phyloP scores from a whole-genome alignment of 2,113 vertebrate species.

The Caloenas nicobarica region DNA sequence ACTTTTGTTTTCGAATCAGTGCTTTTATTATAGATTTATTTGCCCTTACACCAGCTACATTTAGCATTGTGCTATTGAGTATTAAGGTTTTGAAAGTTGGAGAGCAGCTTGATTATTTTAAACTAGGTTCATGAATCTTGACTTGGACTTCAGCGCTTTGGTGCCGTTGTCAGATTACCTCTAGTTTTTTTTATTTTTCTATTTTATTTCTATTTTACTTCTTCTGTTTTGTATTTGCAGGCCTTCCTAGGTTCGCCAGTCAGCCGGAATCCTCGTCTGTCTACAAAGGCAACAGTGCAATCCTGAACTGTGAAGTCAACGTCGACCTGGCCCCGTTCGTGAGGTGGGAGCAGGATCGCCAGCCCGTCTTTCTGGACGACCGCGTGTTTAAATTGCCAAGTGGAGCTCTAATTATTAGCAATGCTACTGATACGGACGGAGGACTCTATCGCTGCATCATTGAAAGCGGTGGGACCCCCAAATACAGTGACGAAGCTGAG shows the following conservation, averaged over 20 bases:
- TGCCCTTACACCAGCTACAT: not conserved
- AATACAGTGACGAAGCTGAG: slow-evolving; percentile 90
- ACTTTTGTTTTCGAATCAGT: not conserved
- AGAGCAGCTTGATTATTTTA: not conserved
- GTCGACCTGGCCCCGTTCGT: slow-evolving; percentile 84
- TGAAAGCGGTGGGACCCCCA: slow-evolving; percentile 83
- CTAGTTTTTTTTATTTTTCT: too few species aligned
- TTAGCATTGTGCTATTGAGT: not conserved
- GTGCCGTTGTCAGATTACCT: fast-evolving
- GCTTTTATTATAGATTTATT: not conserved
- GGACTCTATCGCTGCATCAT: slow-evolving; percentile 90
- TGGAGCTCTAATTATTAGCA: slow-evolving; percentile 87
- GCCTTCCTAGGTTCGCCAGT: slow-evolving; percentile 87
- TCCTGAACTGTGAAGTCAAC: slow-evolving; percentile 88
- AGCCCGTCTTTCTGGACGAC: slow-evolving; percentile 70
- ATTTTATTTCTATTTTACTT: too few species aligned
- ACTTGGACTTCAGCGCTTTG: not conserved
- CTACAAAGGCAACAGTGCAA: slow-evolving; percentile 76
- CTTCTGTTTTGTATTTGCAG: slow-evolving; percentile 61
- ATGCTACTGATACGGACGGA: slow-evolving; percentile 80
- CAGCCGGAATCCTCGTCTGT: slow-evolving; percentile 82
- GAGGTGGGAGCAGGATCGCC: slow-evolving; percentile 88
- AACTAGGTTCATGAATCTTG: fast-evolving
- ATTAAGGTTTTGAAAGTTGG: not conserved
- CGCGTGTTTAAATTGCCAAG: slow-evolving; percentile 79